Evolutionary conservation across 92 coral and sea anemone species (phyloP).

Genomic region (Bergia sp.): DNA sequence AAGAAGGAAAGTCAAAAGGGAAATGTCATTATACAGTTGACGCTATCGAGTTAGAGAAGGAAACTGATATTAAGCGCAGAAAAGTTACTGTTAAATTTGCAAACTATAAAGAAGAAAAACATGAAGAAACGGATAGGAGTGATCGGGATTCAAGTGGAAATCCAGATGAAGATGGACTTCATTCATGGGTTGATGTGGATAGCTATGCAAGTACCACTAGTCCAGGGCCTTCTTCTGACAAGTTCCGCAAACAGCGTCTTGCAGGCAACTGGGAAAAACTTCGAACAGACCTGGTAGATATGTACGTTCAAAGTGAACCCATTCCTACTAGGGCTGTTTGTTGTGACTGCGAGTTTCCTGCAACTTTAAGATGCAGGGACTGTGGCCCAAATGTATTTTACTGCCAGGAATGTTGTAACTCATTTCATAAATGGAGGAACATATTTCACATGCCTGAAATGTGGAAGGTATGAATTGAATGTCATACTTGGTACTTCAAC

Average conservation of each 20-base stretch:
- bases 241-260: slow-evolving; percentile 22
- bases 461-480: slow-evolving; percentile 15
- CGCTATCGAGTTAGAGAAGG: neutral
- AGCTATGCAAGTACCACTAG: too few species aligned
- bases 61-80: neutral
- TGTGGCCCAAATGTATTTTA: slow-evolving; percentile 31
- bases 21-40: neutral
- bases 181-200: too few species aligned
- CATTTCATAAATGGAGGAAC: slow-evolving; percentile 15
- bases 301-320: slow-evolving; percentile 20
- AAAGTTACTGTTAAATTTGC: neutral
- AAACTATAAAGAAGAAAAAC: neutral
- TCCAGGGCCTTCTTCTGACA: too few species aligned
- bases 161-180: too few species aligned
- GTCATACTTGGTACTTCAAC: neutral
- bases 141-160: neutral
- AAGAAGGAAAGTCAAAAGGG: neutral
- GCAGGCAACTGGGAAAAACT: slow-evolving; percentile 22
- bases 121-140: neutral
- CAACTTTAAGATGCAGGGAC: slow-evolving; percentile 16
- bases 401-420: slow-evolving; percentile 25
- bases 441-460: slow-evolving; percentile 27
- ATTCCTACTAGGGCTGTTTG: slow-evolving; percentile 28
- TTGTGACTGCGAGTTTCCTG: slow-evolving; percentile 10
- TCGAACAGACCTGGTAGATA: slow-evolving; percentile 32